These are phyloP conservation scores for Chrysolina oricalcia DNA, from an alignment of 2,888 invertebrate genomes.

Conservation along the genomic window DNA sequence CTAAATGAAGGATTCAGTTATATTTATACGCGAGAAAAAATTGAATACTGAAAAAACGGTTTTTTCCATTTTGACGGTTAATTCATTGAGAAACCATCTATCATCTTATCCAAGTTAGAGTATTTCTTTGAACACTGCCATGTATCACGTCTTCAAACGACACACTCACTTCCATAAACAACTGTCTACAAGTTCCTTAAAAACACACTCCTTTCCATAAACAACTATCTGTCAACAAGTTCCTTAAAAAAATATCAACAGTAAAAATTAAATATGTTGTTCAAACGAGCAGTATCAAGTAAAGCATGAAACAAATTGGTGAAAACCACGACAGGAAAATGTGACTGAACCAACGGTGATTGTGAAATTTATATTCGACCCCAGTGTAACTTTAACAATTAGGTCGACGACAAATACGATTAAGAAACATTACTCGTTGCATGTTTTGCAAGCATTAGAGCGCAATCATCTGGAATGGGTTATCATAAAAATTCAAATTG, in stretches of 20 bases:
- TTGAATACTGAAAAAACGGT: no score
- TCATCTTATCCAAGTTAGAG: no score
- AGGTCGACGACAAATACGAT: constrained; percentile 47
- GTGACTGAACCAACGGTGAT: constrained; percentile 43
- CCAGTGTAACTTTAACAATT: constrained; percentile 46
- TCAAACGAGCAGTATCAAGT: not conserved
- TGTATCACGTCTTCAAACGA: no score
- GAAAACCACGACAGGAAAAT: constrained; percentile 39
- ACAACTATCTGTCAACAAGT: no score
- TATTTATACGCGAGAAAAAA: no score
- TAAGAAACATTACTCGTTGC: constrained; percentile 46
- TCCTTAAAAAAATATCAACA: not conserved
- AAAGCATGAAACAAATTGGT: constrained; percentile 25
- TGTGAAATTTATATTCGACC: constrained; percentile 41
- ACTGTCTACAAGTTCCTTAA: no score
- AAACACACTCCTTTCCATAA: no score
- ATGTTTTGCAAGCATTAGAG: constrained; percentile 43
- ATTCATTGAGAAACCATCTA: no score
- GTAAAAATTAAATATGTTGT: not conserved
- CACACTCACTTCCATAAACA: no score
- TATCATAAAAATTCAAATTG: constrained; percentile 53
- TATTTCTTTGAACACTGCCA: no score
- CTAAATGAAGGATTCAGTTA: no score
- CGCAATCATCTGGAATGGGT: constrained; percentile 35
- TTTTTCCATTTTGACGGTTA: no score